Evolutionary conservation across 2,113 vertebrate species (phyloP).

Genomic region (Protobothrops mucrosquamatus): DNA sequence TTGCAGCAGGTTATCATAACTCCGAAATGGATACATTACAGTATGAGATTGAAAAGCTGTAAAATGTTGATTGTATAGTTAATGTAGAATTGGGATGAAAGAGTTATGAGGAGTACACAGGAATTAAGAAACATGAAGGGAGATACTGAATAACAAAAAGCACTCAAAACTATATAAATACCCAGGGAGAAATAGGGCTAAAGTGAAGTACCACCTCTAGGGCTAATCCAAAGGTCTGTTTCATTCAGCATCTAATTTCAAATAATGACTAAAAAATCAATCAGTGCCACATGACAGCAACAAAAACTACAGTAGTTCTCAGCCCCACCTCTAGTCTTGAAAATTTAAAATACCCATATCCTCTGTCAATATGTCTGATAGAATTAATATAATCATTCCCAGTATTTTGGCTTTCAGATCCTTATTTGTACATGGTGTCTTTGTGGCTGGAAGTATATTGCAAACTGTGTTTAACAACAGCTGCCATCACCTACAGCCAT

Average conservation of each 20-base stretch:
- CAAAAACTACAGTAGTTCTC: background rate
- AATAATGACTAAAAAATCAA: background rate
- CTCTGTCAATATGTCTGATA: background rate
- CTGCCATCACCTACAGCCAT: no score
- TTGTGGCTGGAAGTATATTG: no score
- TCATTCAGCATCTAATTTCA: background rate
- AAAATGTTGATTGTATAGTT: background rate
- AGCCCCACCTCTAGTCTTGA: background rate
- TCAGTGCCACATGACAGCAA: background rate
- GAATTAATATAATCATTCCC: background rate
- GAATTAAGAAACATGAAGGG: background rate
- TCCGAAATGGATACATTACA: background rate
- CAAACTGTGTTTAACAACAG: no score
- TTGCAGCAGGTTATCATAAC: background rate
- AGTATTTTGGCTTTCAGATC: no score
- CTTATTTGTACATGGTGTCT: no score
- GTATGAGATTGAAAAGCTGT: background rate
- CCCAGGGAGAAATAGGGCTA: background rate
- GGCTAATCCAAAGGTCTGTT: background rate
- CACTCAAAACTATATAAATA: background rate
- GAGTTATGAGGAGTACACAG: background rate
- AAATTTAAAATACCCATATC: background rate
- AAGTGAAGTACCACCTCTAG: background rate
- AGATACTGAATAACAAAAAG: background rate
- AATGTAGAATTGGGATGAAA: background rate